Evolutionary conservation across 2,888 invertebrate genomes (phyloP), one percentile per base, ranked within the genome.

Genomic region (Diarsia brunnea): DNA sequence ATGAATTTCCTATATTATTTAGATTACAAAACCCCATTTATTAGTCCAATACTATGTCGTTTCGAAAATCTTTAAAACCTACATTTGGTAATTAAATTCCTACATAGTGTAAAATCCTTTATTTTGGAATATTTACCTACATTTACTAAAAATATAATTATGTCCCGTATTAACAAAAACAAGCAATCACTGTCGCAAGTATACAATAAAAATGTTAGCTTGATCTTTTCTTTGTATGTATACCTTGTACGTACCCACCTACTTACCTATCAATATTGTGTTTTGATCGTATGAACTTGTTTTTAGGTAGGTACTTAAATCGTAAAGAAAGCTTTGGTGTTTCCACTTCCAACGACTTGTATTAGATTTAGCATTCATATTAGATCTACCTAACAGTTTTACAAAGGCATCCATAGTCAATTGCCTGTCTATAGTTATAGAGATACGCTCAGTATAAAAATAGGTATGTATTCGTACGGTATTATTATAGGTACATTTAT

Each of bases 391-490:
- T 51, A 66, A 51, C 45, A 63, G 60, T 71, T 84, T 67, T 55
- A 80, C 67, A 70, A 53, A 66, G 21, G 60, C 55, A 76, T 81
- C 73, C 61, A 73, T 76, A 85, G 45, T 82, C 77, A 77, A 83
- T 85, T 82, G 77, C 64, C 69, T 51, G 45, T 70, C 68, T 66
- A 73, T 68, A 78, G 69, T 5, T 73, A 72, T 69, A 79, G 24
- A 69, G 69, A 75, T 78, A 88, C 75, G 70, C 74, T 69, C 79
- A 55, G 87, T 87, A 87, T 87, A 87, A 86, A 90, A 88, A 88
- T 89, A 90, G 88, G 71, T 87, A 78, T 74, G 82, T 86, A 86
- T 85, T 84, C 87, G 82, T 87, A 87, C 87, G 85, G 86, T 88
- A 88, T 88, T 89, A 84, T 80, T 89, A 85, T 83, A 87, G 79